Base-by-base conservation (phyloP, 2,888 invertebrate species). In the Ennomos erosarius region DNA sequence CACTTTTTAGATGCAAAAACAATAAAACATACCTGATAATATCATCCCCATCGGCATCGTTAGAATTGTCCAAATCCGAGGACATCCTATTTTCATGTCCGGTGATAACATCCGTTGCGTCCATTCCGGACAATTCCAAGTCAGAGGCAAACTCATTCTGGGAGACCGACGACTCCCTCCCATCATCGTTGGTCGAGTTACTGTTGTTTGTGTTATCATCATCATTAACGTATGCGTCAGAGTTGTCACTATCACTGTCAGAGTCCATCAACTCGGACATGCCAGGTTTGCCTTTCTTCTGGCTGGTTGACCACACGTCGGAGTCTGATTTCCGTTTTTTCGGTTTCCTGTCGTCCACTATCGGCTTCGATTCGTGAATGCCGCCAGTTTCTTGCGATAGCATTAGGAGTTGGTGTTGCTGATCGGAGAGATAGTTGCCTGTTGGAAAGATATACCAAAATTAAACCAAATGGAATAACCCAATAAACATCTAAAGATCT, bases 311-410 rank as follows among this genome's bases (percentile, higher is more conserved):
- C 86, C 94, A 93, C 53, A 94, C 93, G 57, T 89, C 88, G 50
- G 93, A 92, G 51, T 94, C 94, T 1, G 93, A 91, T 85, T 95
- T 95, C 63, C 95, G 90, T 71, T 95, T 95, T 72, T 94, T 95
- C 1, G 93, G 80, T 53, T 92, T 86, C 2, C 93, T 85, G 26
- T 94, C 93, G 10, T 87, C 90, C 0, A 74, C 48, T 0, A 74
- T 49, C 54, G 49, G 45, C 39, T 55, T 55, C 10, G 55, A 10
- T 26, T 89, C 89, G 53, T 57, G 60, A 55, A 71, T 73, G 43
- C 55, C 51, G 0, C 55, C 51, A 0, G 83, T 54, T 58, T 92
- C 92, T 62, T 90, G 89, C 54, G 87, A 88, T 79, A 92, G 85
- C 69, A 87, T 81, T 0, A 90, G 83, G 10, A 92, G 69, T 56